Evolutionary conservation across 2,797 vertebrate genomes (phyloP).

Genomic region (Naso thynnoides): DNA sequence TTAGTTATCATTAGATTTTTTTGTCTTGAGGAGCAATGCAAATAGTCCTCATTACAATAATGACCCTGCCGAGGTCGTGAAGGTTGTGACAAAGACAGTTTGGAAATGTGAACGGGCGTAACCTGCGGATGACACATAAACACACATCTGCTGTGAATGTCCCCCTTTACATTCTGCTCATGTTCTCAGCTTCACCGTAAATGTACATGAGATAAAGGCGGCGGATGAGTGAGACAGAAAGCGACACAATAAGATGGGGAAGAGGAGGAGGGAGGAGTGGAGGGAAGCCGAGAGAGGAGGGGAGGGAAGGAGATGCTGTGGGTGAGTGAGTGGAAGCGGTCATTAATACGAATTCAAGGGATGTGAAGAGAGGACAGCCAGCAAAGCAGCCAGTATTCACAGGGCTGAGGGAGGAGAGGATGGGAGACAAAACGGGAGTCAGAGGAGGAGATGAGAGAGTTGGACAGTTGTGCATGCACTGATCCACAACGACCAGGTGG

Average conservation of each 20-base stretch:
- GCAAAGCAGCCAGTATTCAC: neutral
- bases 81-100: conserved; percentile 8
- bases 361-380: conserved; percentile 53
- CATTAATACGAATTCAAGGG: conserved; percentile 69
- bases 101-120: conserved; percentile 37
- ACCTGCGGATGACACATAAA: conserved; percentile 25
- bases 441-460: conserved; percentile 41
- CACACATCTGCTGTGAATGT: conserved; percentile 2
- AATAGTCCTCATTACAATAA: neutral
- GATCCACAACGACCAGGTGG: conserved; percentile 38
- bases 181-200: conserved; percentile 45
- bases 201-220: conserved; percentile 24
- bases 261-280: conserved; percentile 26
- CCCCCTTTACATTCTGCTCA: conserved; percentile 44
- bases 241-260: conserved; percentile 33
- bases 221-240: conserved; percentile 12
- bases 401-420: conserved; percentile 22
- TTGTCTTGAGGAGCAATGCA: neutral
- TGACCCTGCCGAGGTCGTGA: neutral
- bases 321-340: conserved; percentile 58
- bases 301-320: conserved; percentile 47
- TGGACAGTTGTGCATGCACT: conserved; percentile 24
- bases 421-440: conserved; percentile 13
- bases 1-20: neutral
- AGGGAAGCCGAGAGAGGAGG: conserved; percentile 13